phyloP scores from a whole-genome alignment of 2,888 invertebrate species.

The Escarpia spicata region DNA sequence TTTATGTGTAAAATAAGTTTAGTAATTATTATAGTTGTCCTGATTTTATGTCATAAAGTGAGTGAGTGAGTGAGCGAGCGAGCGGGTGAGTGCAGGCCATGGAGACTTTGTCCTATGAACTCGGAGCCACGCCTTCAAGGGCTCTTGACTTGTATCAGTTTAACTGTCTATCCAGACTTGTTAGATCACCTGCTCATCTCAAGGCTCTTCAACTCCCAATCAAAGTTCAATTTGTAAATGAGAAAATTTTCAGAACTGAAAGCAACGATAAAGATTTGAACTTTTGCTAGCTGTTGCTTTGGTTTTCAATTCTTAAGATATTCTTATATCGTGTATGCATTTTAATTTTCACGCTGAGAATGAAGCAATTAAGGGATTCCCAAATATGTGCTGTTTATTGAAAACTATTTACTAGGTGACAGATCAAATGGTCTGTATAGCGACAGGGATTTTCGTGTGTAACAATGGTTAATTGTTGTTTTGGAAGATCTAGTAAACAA shows the following conservation, averaged over 20 bases:
- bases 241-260: too few species aligned
- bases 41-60: not conserved
- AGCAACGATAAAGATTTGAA: too few species aligned
- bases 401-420: not conserved
- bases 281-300: too few species aligned
- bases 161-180: not conserved
- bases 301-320: too few species aligned
- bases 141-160: constrained; percentile 6
- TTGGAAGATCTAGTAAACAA: too few species aligned
- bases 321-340: too few species aligned
- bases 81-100: not conserved
- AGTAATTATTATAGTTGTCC: not conserved
- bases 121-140: not conserved
- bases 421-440: not conserved
- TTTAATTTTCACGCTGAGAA: too few species aligned
- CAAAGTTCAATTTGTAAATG: not conserved
- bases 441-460: not conserved
- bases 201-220: not conserved
- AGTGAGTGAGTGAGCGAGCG: too few species aligned
- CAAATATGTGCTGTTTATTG: not conserved
- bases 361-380: not conserved
- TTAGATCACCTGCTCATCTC: not conserved
- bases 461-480: too few species aligned
- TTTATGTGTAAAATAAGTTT: too few species aligned
- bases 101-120: not conserved